phyloP scores from a whole-genome alignment of 2,888 invertebrate species.

The Rhingia rostrata region DNA sequence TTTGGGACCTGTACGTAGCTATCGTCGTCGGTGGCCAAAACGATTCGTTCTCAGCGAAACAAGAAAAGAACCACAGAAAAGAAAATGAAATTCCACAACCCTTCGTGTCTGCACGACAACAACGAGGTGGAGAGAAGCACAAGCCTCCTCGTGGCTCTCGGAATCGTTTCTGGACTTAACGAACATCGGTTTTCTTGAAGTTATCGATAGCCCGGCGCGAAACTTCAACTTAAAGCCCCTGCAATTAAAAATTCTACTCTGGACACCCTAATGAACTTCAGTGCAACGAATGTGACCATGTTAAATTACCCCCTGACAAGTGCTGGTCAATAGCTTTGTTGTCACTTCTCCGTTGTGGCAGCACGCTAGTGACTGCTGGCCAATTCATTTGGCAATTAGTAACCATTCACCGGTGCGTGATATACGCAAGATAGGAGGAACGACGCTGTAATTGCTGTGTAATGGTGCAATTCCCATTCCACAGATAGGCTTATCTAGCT shows the following conservation, averaged over 20 bases:
- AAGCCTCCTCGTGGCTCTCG: conserved; percentile 19
- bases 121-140: background rate
- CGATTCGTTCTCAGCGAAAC: conserved; percentile 21
- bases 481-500: conserved; percentile 49
- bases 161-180: conserved; percentile 26
- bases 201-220: conserved; percentile 5
- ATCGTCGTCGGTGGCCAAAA: conserved; percentile 71
- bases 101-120: conserved; percentile 26
- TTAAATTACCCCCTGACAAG: conserved; percentile 15
- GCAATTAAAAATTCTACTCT: conserved; percentile 47
- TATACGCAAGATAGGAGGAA: conserved; percentile 18
- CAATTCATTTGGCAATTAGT: conserved; percentile 63
- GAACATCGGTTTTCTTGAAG: conserved; percentile 41
- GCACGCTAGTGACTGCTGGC: background rate
- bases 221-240: conserved; percentile 40
- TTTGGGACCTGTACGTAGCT: conserved; percentile 45
- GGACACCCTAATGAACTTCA: conserved; percentile 41
- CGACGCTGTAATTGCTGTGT: conserved; percentile 61
- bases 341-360: conserved; percentile 22
- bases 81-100: conserved; percentile 53
- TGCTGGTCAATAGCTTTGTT: conserved; percentile 36
- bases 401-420: conserved; percentile 56
- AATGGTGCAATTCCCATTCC: conserved; percentile 66
- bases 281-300: background rate
- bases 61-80: conserved; percentile 25